Evolutionary conservation across 2,797 vertebrate species (phyloP), one percentile per base, ranked within the genome.

Genomic region (Amblyopsis hoosieri): DNA sequence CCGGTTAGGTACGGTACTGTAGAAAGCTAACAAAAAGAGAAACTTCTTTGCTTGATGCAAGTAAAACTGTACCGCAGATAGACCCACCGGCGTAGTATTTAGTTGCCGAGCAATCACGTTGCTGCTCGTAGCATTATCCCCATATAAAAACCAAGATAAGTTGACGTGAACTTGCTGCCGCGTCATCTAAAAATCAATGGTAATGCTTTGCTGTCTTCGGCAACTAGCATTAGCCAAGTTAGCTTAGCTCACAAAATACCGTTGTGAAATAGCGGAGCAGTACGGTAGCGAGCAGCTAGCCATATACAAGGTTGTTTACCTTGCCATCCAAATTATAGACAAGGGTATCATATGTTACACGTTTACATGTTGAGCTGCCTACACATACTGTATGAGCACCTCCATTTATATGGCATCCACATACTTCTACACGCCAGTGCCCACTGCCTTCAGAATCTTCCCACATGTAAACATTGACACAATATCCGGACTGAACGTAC

Each of bases 131-230:
- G 12, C n/a, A 15, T 63, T 58, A 59, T 11, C 51, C 3, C 29
- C 51, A 57, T 63, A 9, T 12, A 13, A 12, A 46, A 46, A 58
- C 73, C 45, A 12, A 11, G 82, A 85, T 80, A 13, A 57, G 79
- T 84, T 83, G 76, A 52, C 50, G 7, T 19, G 11, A 81, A 66
- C 9, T 58, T 49, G 42, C 64, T 57, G 66, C 69, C 77, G 82
- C 65, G 81, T 87, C 81, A 81, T 29, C 66, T 17, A 55, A 31
- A 60, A 66, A 75, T 58, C 71, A 23, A 31, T 1, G 56, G 73
- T 56, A 54, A 84, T 74, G 71, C 74, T 42, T 62, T n/a, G 74
- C 60, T 87, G 86, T 67, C 69, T 17, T 12, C 4, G 53, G 19
- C 31, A 13, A 12, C 17, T 4, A 15, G 12, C 17, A 81, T 78